Base-by-base conservation (phyloP, 2,888 invertebrate species). In the Clanis bilineata region DNA sequence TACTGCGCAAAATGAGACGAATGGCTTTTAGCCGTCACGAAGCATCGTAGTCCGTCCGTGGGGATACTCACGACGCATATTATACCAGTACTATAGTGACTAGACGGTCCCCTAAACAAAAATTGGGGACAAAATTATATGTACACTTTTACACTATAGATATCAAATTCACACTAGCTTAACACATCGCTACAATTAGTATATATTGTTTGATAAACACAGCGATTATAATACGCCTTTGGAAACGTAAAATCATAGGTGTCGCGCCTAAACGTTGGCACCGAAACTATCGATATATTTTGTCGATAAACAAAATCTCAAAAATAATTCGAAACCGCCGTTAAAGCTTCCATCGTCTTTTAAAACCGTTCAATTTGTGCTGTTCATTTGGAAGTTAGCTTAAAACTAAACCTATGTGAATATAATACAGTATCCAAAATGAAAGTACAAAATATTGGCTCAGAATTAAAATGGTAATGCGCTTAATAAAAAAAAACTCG, bases 161-260 rank as follows among this genome's bases (percentile, higher is more conserved):
- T 86, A 88, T 79, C 75, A 83, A 86, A 83, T 83, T 85, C 84
- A 81, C 80, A 80, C 84, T 89, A 88, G 70, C 81, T 85, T 85
- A 85, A 82, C 76, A 80, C 76, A 68, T 77, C 55, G 69, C 77
- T 82, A 81, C 76, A 66, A 73, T 71, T 65, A 69, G 68, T 66
- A 63, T 70, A 70, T 73, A 64, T 59, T 68, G 64, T 61, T 74
- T 69, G 74, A 71, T 74, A 74, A 69, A 77, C 76, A 80, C 70
- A 76, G 76, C 74, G 69, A 74, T 70, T 70, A 65, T 63, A 65
- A 74, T 38, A 69, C 77, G 74, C 74, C 74, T 74, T 79, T 75
- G 75, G 77, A 76, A 80, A 82, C 68, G 66, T 69, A 74, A 72
- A 64, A 60, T 65, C 59, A 77, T 68, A 77, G 73, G 68, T 71